Evolutionary conservation across 2,113 vertebrate species (phyloP).

Genomic region (Salvator merianae): DNA sequence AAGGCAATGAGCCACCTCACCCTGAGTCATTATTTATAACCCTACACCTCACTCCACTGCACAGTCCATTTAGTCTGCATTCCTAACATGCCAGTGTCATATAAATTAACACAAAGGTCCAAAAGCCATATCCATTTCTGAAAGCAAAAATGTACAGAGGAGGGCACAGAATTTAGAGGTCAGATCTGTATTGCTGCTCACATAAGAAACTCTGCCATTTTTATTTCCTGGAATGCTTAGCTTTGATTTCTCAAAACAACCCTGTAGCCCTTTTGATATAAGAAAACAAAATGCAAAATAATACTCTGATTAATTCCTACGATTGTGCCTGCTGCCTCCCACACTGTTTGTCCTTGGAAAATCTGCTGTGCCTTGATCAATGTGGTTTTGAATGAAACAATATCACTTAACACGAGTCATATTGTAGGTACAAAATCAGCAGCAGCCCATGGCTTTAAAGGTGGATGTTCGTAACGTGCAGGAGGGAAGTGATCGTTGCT

Average conservation of each 20-base stretch:
- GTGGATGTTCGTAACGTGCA: too few relatives aligned
- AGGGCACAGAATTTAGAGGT: background rate
- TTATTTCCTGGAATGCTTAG: background rate
- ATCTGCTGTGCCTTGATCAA: background rate
- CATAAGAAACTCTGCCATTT: background rate
- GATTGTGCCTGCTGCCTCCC: background rate
- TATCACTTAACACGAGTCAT: background rate
- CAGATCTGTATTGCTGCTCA: background rate
- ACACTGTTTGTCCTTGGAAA: background rate
- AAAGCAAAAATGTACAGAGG: background rate
- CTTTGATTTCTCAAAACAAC: background rate
- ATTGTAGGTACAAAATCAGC: background rate
- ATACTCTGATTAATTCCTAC: background rate
- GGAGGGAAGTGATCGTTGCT: too few relatives aligned
- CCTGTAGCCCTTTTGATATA: background rate
- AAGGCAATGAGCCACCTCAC: background rate
- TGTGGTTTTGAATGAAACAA: background rate
- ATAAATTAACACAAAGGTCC: background rate
- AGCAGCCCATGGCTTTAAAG: too few relatives aligned
- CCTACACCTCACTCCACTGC: background rate
- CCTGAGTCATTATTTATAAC: background rate
- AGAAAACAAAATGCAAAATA: background rate
- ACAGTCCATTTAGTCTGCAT: background rate
- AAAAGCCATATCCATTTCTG: background rate
- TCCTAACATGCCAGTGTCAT: background rate